Conservation (phyloP, 2,888 invertebrate genomes). For the Brachyopa scutellaris region DNA sequence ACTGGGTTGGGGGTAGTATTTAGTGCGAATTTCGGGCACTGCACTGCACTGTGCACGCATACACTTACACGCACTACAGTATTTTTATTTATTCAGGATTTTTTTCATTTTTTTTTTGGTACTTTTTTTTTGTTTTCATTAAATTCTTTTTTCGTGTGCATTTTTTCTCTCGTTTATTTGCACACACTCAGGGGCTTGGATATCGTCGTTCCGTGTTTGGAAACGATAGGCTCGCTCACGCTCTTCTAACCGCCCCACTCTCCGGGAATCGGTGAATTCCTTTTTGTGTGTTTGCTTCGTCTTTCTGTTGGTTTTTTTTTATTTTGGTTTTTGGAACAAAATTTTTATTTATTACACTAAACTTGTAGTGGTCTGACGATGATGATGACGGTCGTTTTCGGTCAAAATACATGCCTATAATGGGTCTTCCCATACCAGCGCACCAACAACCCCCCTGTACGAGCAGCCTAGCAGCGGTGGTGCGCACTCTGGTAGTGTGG, state of each 20-base stretch:
- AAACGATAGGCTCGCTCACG: conserved; percentile 63
- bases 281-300: conserved; percentile 64
- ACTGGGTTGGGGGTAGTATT: conserved; percentile 19
- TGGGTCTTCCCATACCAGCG: conserved; percentile 66
- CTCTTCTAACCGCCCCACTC: conserved; percentile 67
- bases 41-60: conserved; percentile 66
- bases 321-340: conserved; percentile 49
- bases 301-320: conserved; percentile 48
- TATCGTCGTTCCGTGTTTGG: conserved; percentile 57
- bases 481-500: conserved; percentile 33
- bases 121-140: conserved; percentile 43
- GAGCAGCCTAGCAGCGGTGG: conserved; percentile 34
- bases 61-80: conserved; percentile 72
- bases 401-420: conserved; percentile 73
- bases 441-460: conserved; percentile 25
- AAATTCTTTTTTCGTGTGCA: conserved; percentile 70
- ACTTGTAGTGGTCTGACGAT: conserved; percentile 73
- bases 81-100: conserved; percentile 78
- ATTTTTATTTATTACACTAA: conserved; percentile 73
- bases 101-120: conserved; percentile 43
- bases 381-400: conserved; percentile 72
- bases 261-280: conserved; percentile 42
- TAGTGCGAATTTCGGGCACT: conserved; percentile 64
- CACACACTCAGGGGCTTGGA: conserved; percentile 66
- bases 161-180: conserved; percentile 71